These are phyloP conservation scores for Leucopternis melanops DNA, from an alignment of 2,113 vertebrate species.

Conservation along the genomic window DNA sequence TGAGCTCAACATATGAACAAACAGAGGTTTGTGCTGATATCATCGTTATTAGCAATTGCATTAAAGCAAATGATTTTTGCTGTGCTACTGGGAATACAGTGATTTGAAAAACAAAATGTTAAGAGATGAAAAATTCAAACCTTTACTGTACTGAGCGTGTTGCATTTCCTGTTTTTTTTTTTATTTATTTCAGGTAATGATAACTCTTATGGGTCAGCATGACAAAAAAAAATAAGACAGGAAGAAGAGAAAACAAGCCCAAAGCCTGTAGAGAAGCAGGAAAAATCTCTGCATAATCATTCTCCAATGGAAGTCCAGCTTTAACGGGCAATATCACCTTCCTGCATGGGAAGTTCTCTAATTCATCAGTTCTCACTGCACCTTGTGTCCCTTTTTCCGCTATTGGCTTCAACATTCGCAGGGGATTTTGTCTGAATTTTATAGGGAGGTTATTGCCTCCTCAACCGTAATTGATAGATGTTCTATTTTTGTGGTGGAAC, in stretches of 20 bases:
- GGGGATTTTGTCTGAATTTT: slow-evolving; percentile 14
- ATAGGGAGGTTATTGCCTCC: slow-evolving; percentile 4
- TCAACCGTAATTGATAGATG: slow-evolving; percentile 33
- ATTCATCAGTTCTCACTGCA: not conserved
- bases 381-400: not conserved
- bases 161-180: not conserved
- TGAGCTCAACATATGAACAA: slow-evolving; percentile 41
- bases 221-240: not conserved
- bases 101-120: slow-evolving; percentile 48
- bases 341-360: not conserved
- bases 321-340: not conserved
- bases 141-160: not conserved
- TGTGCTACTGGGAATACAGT: slow-evolving; percentile 34
- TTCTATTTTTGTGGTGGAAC: slow-evolving; percentile 29
- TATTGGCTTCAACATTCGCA: not conserved
- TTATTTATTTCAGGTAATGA: not conserved
- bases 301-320: not conserved
- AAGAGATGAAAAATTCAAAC: not conserved
- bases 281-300: not conserved
- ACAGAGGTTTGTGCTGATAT: slow-evolving; percentile 43
- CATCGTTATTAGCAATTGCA: slow-evolving; percentile 48
- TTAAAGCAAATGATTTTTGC: slow-evolving; percentile 48
- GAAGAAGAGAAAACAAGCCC: not conserved
- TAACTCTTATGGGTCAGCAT: not conserved
- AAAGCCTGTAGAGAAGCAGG: not conserved